These are phyloP conservation scores for Taeniopygia guttata DNA, from an alignment of 2,797 vertebrate species.

Conservation along the genomic window DNA sequence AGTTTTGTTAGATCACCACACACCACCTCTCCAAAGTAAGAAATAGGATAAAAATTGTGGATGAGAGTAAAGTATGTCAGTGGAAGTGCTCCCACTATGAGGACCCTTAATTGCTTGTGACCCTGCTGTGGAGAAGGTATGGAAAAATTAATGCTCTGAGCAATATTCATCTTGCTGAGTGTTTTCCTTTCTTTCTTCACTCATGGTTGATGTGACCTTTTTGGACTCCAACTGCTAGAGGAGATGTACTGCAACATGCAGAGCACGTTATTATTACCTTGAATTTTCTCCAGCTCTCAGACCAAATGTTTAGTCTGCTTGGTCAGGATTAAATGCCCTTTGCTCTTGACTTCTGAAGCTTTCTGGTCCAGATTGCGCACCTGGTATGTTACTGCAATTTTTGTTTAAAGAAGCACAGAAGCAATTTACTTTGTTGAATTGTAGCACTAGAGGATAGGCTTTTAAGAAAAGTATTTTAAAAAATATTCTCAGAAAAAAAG, in stretches of 20 bases:
- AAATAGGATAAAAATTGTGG: background rate
- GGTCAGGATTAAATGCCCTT: conserved; percentile 59
- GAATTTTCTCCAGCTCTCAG: conserved; percentile 40
- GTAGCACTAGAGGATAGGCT: background rate
- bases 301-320: conserved; percentile 59
- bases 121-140: conserved; percentile 33
- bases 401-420: background rate
- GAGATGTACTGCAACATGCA: conserved; percentile 42
- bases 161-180: conserved; percentile 51
- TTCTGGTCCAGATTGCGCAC: conserved; percentile 11
- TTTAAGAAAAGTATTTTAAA: background rate
- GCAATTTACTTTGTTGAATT: background rate
- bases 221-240: conserved; percentile 37
- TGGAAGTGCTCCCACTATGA: background rate
- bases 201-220: conserved; percentile 34
- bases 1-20: background rate
- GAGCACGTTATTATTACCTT: conserved; percentile 45
- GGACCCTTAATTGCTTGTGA: conserved; percentile 46
- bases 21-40: background rate
- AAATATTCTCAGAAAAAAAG: background rate
- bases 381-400: background rate
- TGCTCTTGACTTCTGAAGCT: conserved; percentile 5
- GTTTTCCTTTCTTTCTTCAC: conserved; percentile 25
- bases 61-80: conserved; percentile 1
- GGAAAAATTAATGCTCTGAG: conserved; percentile 49